Evolutionary conservation across 2,113 vertebrate genomes (phyloP), one percentile per base, ranked within the genome.

Genomic region (Pteropus alecto): DNA sequence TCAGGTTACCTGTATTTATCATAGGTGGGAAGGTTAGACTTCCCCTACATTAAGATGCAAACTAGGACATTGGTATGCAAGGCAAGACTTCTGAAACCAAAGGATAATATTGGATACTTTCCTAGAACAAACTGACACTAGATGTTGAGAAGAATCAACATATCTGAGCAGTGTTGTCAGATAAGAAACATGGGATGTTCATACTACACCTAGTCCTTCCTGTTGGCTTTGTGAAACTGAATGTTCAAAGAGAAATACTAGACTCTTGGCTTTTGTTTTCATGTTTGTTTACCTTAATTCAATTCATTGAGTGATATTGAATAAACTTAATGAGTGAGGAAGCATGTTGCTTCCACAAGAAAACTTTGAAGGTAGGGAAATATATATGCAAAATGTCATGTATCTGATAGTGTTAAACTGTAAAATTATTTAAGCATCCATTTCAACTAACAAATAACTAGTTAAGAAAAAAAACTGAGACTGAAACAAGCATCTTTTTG

Each of bases 261-360:
- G 68, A 79, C 41, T 65, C 38, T 70, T 93, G 67, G 63, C 24
- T 95, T 90, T 87, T 86, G 35, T 48, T 94, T 84, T 92, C 54
- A 76, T 46, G 4, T 15, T 74, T 3, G 7, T 83, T 97, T 77
- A 48, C 68, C 51, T 93, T 43, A n/a, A 65, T 81, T 77, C 5
- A 76, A 30, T 84, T 74, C 30, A 92, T 6, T 89, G 54, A 91
- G 60, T 65, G 30, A 41, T 71, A n/a, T 74, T 41, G 73, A 54
- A 54, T 28, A n/a, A 88, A 96, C 58, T 4, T 3, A 3, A 24
- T 28, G 71, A 68, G 51, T 51, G 15, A 51, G 15, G 15, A 51
- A 51, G 56, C 24, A 10, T n/a, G 19, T 87, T 61, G 2, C n/a
- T 91, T 90, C 16, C 58, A 6, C 26, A 67, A 43, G 33, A 74